Conservation (phyloP, 2,888 invertebrate species). For the Teleiodes luculella region DNA sequence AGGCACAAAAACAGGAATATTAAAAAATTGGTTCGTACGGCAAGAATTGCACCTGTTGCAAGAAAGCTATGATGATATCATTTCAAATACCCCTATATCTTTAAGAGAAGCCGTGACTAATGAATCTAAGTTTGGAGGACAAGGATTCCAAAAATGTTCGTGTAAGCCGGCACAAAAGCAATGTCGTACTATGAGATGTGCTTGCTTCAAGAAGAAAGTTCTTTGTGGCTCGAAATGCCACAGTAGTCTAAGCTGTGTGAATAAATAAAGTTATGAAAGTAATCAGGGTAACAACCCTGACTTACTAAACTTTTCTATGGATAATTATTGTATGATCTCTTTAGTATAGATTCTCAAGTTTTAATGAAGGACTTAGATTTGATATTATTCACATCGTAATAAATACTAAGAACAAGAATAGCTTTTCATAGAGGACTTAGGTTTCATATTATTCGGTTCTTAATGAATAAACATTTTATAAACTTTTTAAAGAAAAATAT, state of each 20-base stretch:
- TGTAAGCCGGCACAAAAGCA: conserved; percentile 11
- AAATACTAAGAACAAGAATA: too few species aligned
- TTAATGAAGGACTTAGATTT: too few species aligned
- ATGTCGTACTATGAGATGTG: conserved; percentile 10
- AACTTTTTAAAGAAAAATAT: too few species aligned
- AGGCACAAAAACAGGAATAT: conserved; percentile 12
- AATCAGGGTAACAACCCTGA: too few species aligned
- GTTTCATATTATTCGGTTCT: too few species aligned
- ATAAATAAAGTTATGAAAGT: too few species aligned
- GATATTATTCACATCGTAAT: too few species aligned
- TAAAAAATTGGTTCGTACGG: conserved; percentile 15
- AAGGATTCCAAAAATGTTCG: conserved; percentile 5
- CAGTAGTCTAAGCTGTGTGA: conserved; percentile 8
- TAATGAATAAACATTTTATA: too few species aligned
- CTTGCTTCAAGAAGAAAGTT: conserved; percentile 11
- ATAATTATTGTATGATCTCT: too few species aligned
- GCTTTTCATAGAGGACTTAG: too few species aligned
- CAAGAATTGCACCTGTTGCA: neutral
- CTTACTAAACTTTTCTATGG: too few species aligned
- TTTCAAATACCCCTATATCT: conserved; percentile 7
- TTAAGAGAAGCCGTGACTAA: conserved; percentile 12
- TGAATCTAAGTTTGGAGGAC: neutral
- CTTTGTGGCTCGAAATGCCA: conserved; percentile 13
- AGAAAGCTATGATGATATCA: conserved; percentile 5
- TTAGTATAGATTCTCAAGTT: too few species aligned